Evolutionary conservation across 2,888 invertebrate species (phyloP), one percentile per base, ranked within the genome.

Genomic region (Phragmatobia fuliginosa): DNA sequence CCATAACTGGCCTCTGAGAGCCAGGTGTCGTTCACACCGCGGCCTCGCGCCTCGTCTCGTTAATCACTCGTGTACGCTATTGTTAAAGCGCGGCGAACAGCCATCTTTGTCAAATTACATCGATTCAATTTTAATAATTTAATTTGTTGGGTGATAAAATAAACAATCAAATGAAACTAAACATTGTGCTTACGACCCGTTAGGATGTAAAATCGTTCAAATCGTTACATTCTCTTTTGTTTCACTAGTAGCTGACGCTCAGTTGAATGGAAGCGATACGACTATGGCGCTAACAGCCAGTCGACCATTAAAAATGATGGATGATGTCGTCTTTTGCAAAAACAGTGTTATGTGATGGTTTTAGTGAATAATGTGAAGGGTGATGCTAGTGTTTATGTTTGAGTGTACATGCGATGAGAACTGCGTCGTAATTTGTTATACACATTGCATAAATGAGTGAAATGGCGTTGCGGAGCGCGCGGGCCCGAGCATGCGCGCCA

Each of bases 1-100:
- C 94, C 94, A 94, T 94, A 94, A 94, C 94, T 94, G 94, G 94
- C 94, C 94, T 93, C 94, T 88, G 90, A 91, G 92, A 93, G 93
- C 94, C 95, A 95, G 95, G 95, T 95, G 95, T 95, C 95, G 95
- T 95, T 95, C 95, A 95, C 95, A 95, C 95, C 94, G 95, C 94
- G 95, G 94, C 95, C 94, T 94, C 94, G 94, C 94, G 94, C 92
- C 94, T 94, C 94, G 94, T 94, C 94, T 94, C 94, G 93, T 94
- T 94, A 95, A 94, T 94, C 94, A 94, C 92, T 92, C 94, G 92
- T 92, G 92, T 92, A 92, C 92, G 92, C 94, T 94, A 94, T 94
- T 94, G 94, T 94, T 93, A 92, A 91, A 92, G 90, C 90, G 92
- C 93, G 90, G 90, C 90, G 92, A 91, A 92, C 94, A 93, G 94